Base-by-base conservation (phyloP, 2,113 vertebrate genomes). In the Myocastor coypus region DNA sequence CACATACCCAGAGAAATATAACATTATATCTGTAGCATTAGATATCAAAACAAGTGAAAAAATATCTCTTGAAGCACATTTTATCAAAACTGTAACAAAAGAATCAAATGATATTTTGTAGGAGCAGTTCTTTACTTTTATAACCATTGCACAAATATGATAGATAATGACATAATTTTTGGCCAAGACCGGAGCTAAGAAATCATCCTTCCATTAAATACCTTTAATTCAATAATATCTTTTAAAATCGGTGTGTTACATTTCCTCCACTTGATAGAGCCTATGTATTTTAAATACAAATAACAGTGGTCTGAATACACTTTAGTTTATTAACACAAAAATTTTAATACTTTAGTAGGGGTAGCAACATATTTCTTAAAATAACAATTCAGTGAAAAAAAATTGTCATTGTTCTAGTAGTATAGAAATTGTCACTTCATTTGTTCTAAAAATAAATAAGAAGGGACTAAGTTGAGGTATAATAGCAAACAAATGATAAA, bases 191-290 rank as follows among this genome's bases (percentile, higher is more conserved):
- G 59, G 28, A 22, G 28, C 22, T 91, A 40, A 77, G 2, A 82
- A 87, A 95, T 46, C 46, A 82, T 42, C 77, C 1, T 91, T 14
- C 11, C 17, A 91, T 77, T 90, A 87, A 95, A 83, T 94, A 63
- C 52, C 28, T 64, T 46, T 77, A 69, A 69, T 10, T 77, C 37
- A 52, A 57, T 71, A 42, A 71, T 68, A 22, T 28, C 6, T 22
- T 93, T 87, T 81, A 13, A 59, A 68, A 42, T 80, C 52, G n/a
- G 64, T 50, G 22, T 55, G 24, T 34, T 69, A 59, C 37, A 71
- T 78, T 91, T 37, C 78, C 2, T 30, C 26, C 9, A 93, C n/a
- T 57, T 66, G 37, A 20, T 5, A 13, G 91, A 78, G 64, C 1
- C 77, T 89, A 86, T 22, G 2, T n/a, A 61, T 83, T 32, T 16